Evolutionary conservation across 2,888 invertebrate species (phyloP), one percentile per base, ranked within the genome.

Genomic region (Empis livida): DNA sequence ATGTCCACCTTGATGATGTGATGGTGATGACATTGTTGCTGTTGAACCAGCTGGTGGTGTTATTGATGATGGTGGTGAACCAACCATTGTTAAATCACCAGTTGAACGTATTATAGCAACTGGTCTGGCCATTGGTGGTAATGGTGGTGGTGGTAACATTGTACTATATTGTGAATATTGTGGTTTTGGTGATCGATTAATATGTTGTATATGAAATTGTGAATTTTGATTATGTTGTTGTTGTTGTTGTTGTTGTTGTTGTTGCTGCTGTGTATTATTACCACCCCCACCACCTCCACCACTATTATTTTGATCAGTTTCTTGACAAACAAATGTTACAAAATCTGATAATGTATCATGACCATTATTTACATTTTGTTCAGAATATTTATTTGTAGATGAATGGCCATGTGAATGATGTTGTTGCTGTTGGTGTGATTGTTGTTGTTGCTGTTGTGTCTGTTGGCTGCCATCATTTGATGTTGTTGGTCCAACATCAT

Each of bases 271-370:
- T n/a, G n/a, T n/a, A n/a, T n/a, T n/a, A n/a, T n/a, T n/a, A n/a
- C n/a, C n/a, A n/a, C n/a, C n/a, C n/a, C n/a, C n/a, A 40, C 42
- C 42, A 32, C 27, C 32, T 10, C 79, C 84, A 84, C 62, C 42
- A 37, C n/a, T 8, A 16, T 31, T 11, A 48, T 52, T 54, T 23
- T 81, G 81, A 57, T 88, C 83, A 30, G 88, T 86, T 70, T 95
- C 95, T 71, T 94, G 94, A 65, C 95, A 95, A 45, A 95, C 95
- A 63, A 95, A 90, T 41, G 94, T 93, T 54, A 95, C 95, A 70
- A 95, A 95, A 71, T 96, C 95, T 3, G 92, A 88, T 54, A 95
- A 80, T 0, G 90, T 90, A 68, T 95, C 94, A 63, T 89, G 88
- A 1, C 88, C 83, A 5, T 87, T 84, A 59, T 85, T 88, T 9